Evolutionary conservation across 2,113 vertebrate species (phyloP).

Genomic region (Xiphophorus couchianus): DNA sequence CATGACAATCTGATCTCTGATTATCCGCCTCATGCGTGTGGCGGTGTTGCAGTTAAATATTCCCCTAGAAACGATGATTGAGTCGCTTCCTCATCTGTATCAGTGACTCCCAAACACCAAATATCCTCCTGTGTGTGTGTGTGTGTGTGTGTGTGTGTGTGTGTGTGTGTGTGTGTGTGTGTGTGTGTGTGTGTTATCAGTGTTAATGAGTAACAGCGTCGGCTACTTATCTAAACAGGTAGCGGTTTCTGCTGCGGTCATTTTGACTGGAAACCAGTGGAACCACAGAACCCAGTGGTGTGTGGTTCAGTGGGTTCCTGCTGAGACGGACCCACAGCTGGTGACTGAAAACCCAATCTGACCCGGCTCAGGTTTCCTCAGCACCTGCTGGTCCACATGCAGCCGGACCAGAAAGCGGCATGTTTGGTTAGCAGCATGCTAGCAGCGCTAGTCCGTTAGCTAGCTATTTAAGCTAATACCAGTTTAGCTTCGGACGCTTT

Average conservation of each 20-base stretch:
- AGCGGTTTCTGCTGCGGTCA: neutral
- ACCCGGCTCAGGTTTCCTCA: constrained; percentile 43
- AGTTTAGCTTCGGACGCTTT: neutral
- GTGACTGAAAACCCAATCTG: constrained; percentile 37
- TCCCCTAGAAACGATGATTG: constrained; percentile 8
- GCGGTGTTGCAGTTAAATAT: no score
- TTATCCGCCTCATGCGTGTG: no score
- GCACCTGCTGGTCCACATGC: constrained; percentile 47
- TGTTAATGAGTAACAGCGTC: constrained; percentile 74
- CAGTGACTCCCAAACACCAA: constrained; percentile 31
- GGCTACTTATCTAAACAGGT: constrained; percentile 16
- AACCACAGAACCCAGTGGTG: neutral
- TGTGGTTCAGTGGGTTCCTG: constrained; percentile 15
- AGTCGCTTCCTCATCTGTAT: constrained; percentile 17
- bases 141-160: constrained; percentile 44
- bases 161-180: constrained; percentile 41
- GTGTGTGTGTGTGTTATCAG: constrained; percentile 36
- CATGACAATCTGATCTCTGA: no score
- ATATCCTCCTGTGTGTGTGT: constrained; percentile 42
- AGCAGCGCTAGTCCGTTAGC: no score
- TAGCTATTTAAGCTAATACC: neutral
- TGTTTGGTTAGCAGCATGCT: neutral
- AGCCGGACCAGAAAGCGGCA: constrained; percentile 15
- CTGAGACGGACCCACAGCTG: constrained; percentile 11
- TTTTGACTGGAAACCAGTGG: neutral